Conservation (phyloP, 2,113 vertebrate species). For the Mormyrus iriodes region DNA sequence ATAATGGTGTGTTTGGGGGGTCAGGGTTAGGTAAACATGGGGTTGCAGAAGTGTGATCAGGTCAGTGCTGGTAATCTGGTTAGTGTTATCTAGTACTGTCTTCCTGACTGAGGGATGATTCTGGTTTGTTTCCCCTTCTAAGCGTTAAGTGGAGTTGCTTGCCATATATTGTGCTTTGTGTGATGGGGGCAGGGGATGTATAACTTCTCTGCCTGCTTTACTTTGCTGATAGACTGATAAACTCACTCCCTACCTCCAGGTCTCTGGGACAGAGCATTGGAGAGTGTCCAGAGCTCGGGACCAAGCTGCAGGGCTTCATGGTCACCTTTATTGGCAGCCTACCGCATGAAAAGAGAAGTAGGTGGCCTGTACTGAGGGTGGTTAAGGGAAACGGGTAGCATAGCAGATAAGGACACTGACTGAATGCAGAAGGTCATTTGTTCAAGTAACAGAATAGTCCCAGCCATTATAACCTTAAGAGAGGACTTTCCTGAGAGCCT, state of each 20-base stretch:
- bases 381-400: background rate
- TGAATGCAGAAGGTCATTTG: background rate
- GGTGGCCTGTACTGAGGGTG: background rate
- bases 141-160: background rate
- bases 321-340: slow-evolving; percentile 67
- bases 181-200: no score
- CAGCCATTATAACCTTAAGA: slow-evolving; percentile 5
- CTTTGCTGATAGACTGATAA: slow-evolving; percentile 12
- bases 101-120: background rate
- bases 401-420: background rate
- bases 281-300: slow-evolving; percentile 74
- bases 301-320: slow-evolving; percentile 77
- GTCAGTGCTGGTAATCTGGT: background rate
- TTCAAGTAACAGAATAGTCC: background rate
- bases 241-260: slow-evolving; percentile 49
- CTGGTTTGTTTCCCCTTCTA: background rate
- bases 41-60: background rate
- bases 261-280: slow-evolving; percentile 66
- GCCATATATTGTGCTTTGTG: background rate
- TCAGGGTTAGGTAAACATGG: background rate
- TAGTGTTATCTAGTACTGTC: background rate
- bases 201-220: background rate
- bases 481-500: background rate
- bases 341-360: slow-evolving; percentile 73
- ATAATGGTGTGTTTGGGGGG: background rate